phyloP scores from a whole-genome alignment of 2,113 vertebrate species.

The Cacatua alba region DNA sequence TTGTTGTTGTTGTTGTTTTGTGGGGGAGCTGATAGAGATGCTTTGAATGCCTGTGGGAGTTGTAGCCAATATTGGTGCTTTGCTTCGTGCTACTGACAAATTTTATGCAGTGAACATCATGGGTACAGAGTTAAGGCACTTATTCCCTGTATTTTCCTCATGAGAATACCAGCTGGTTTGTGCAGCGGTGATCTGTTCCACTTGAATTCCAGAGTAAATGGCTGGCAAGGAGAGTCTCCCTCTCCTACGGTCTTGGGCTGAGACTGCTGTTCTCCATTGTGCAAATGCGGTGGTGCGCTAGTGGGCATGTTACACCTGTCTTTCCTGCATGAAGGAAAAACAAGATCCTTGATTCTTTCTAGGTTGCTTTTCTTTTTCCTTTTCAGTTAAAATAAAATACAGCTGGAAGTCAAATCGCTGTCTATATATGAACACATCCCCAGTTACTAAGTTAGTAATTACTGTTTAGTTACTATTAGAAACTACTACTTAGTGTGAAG shows the following conservation, averaged over 20 bases:
- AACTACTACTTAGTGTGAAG: not conserved
- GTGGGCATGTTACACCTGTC: not conserved
- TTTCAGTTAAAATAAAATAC: not conserved
- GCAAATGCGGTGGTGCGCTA: not conserved
- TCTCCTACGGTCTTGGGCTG: not conserved
- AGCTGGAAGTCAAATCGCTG: not conserved
- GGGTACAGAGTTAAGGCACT: not conserved
- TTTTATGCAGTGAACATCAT: not conserved
- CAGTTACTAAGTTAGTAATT: not conserved
- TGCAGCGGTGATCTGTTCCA: not conserved
- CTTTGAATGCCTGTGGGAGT: not conserved
- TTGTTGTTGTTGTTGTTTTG: not conserved
- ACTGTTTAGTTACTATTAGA: not conserved
- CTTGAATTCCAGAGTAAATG: not conserved
- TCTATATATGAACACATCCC: not conserved
- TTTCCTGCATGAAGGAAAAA: not conserved
- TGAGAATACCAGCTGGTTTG: not conserved
- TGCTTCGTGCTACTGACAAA: not conserved
- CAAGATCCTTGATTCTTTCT: not conserved
- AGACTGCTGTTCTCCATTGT: not conserved
- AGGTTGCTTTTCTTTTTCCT: not conserved
- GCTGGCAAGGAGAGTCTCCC: not conserved
- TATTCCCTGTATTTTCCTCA: not conserved
- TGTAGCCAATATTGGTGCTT: not conserved
- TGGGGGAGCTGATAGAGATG: rapidly evolving